phyloP scores from a whole-genome alignment of 2,113 vertebrate species.

The Hippocampus comes region DNA sequence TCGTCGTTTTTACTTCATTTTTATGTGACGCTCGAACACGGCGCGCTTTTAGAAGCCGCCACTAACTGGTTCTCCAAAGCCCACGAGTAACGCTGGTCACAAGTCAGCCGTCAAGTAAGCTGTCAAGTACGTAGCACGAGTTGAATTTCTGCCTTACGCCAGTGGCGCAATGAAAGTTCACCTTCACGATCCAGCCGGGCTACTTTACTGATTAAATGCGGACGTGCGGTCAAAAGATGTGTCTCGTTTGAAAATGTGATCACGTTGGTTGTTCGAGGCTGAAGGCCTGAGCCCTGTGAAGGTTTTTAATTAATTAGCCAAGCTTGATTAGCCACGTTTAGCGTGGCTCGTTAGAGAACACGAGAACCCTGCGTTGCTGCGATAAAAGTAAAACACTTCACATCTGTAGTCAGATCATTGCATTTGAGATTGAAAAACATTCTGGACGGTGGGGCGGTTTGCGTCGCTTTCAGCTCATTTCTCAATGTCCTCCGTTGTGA shows the following conservation, averaged over 20 bases:
- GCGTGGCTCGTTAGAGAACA: no score
- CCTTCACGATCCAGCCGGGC: neutral
- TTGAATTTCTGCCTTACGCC: constrained; percentile 41
- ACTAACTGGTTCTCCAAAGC: neutral
- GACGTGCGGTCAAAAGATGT: neutral
- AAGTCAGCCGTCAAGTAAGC: neutral
- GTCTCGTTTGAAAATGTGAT: neutral
- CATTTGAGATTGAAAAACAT: neutral
- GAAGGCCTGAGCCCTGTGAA: neutral
- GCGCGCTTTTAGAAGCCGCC: neutral
- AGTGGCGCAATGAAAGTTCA: constrained; percentile 6
- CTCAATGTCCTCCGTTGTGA: neutral
- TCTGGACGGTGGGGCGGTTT: neutral
- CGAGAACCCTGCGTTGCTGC: neutral
- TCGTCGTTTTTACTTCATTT: neutral
- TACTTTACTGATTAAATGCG: constrained; percentile 21
- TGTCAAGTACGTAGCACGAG: neutral
- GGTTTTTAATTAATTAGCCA: neutral
- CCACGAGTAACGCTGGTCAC: neutral
- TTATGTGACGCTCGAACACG: neutral
- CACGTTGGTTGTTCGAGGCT: neutral
- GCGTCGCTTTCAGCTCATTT: neutral
- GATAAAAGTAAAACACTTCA: neutral
- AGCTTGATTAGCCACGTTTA: neutral
- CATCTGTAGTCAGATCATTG: neutral